Conservation (phyloP, 1,140 invertebrate species). For the Habropoda laboriosa region DNA sequence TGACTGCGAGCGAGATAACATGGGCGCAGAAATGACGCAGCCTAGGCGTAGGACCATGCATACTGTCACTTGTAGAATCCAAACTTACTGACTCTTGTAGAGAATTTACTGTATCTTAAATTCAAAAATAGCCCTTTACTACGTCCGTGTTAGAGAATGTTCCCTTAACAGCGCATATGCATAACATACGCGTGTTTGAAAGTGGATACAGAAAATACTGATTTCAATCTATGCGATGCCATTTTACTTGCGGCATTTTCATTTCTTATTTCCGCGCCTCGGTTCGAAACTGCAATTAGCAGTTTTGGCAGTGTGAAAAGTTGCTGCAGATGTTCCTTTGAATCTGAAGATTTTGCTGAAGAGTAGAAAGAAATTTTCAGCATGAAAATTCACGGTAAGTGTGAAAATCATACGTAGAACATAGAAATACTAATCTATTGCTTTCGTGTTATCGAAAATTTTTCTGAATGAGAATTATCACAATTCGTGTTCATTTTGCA, state of each 20-base stretch:
- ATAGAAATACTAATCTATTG: too few relatives aligned
- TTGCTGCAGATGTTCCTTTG: conserved; percentile 9
- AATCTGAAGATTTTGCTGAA: neutral
- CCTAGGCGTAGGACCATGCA: too few relatives aligned
- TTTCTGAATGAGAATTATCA: too few relatives aligned
- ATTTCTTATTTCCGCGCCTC: neutral
- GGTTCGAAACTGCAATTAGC: conserved; percentile 1
- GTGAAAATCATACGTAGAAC: neutral
- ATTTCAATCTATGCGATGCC: conserved; percentile 5
- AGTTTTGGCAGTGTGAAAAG: conserved; percentile 14
- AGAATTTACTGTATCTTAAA: too few relatives aligned
- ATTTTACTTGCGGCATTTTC: neutral
- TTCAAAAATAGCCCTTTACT: too few relatives aligned
- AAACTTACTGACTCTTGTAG: too few relatives aligned
- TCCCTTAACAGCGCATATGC: neutral
- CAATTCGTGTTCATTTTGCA: too few relatives aligned
- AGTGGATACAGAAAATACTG: neutral
- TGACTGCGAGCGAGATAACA: too few relatives aligned
- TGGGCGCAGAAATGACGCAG: too few relatives aligned
- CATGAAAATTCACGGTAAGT: neutral
- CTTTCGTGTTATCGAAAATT: too few relatives aligned
- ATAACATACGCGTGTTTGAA: neutral
- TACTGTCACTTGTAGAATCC: too few relatives aligned
- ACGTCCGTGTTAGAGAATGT: too few relatives aligned
- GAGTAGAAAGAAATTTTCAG: neutral